Conservation (phyloP, 2,113 vertebrate species). For the Natator depressus region DNA sequence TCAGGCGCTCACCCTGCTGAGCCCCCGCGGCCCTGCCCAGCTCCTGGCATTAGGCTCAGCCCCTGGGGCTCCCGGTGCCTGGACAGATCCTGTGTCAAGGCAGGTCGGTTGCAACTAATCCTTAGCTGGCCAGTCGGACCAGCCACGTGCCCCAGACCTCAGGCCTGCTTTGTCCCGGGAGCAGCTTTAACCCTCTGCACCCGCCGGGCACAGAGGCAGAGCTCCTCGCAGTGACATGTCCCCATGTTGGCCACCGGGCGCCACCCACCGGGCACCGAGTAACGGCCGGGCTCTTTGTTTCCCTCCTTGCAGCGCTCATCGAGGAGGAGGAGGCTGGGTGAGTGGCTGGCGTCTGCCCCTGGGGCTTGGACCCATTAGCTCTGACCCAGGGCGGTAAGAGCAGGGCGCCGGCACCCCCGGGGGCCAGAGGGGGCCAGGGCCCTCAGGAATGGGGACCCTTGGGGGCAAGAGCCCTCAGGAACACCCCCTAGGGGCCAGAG, state of each 20-base stretch:
- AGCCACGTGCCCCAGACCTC: neutral
- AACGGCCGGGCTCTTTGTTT: neutral
- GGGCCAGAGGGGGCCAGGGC: neutral
- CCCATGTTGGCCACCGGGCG: neutral
- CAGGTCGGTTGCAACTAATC: neutral
- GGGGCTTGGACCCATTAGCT: neutral
- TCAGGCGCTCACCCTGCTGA: too few species aligned
- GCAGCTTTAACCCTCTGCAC: neutral
- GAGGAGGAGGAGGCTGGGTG: conserved; percentile 66
- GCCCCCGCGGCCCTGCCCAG: too few species aligned
- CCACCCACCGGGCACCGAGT: neutral
- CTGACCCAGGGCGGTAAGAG: neutral
- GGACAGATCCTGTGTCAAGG: neutral
- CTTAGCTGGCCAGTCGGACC: neutral
- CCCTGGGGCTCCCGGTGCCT: too few species aligned
- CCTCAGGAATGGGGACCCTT: too few species aligned
- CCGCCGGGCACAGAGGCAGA: neutral
- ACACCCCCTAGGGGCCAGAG: neutral
- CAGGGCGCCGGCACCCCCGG: neutral
- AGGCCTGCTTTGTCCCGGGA: neutral
- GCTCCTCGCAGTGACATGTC: neutral
- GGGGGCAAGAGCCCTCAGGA: neutral
- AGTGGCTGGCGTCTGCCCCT: conserved; percentile 16
- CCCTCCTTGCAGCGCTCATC: conserved; percentile 67
- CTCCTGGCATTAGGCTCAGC: too few species aligned